Base-by-base conservation (phyloP, 2,888 invertebrate species). In the Drosophila helvetica region DNA sequence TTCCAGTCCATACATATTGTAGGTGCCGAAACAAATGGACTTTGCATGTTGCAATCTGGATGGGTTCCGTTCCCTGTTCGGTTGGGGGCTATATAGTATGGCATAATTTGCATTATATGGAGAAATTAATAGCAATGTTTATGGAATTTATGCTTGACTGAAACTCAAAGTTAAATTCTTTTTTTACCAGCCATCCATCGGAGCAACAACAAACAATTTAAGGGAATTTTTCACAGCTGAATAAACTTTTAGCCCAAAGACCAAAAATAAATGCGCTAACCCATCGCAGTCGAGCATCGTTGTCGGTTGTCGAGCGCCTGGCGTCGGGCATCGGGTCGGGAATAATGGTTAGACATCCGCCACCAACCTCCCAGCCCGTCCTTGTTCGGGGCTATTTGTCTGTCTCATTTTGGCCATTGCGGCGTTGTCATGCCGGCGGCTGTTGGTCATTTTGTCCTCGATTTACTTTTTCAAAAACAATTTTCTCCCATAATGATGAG, bases 391-490 rank as follows among this genome's bases (percentile, higher is more conserved):
- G 38, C 53, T 77, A 84, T 68, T 81, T 63, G 74, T 74, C 66
- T 66, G 69, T 70, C 81, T 73, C 59, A 69, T 59, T 69, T 59
- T 30, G 67, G 51, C 61, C 57, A 53, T 81, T 76, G 75, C 68
- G 73, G 71, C 76, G 75, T 67, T 79, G 67, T 71, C 67, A 64
- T 64, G 83, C 86, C 79, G 55, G 59, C 70, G 86, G 86, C 86
- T 74, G 69, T 71, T 83, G 83, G 76, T 79, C 83, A 84, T 78
- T 83, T 86, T 76, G 84, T 78, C 70, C 76, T 79, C 86, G 83
- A 80, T 86, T 83, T 84, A 80, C 79, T 82, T 77, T 81, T 83
- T 85, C 77, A 73, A 83, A 83, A 85, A 80, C 83, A 83, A 82
- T 85, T 85, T 82, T 70, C 70, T 77, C 58, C 65, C 64, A 74